These are phyloP conservation scores for Illadopsis cleaveri DNA, from an alignment of 2,113 vertebrate genomes.

Conservation along the genomic window DNA sequence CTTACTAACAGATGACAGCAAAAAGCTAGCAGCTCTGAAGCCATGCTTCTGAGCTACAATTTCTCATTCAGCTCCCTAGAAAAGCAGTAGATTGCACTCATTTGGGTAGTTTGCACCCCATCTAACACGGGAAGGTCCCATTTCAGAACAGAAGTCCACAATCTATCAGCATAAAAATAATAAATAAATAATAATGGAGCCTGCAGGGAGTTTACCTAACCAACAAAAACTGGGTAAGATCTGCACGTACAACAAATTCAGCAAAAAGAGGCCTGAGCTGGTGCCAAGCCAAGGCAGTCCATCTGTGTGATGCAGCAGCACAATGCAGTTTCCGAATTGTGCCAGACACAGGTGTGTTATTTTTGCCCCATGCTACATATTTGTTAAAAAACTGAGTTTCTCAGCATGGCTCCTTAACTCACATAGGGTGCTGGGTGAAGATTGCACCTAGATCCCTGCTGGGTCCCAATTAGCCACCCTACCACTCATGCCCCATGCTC, in stretches of 20 bases:
- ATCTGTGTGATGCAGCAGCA: neutral
- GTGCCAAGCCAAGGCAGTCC: neutral
- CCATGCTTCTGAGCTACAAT: neutral
- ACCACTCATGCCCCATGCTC: neutral
- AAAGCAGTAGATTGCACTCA: neutral
- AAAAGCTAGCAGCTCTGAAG: neutral
- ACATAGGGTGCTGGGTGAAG: neutral
- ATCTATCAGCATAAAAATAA: neutral
- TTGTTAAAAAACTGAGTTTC: neutral
- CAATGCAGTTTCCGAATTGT: neutral
- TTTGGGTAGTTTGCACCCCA: neutral
- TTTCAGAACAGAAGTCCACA: neutral
- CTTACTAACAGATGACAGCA: neutral
- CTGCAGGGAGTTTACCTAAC: neutral
- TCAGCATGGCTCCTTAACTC: neutral
- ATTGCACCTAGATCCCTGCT: neutral
- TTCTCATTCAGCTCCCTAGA: neutral
- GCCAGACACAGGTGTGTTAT: neutral
- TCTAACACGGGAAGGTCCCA: neutral
- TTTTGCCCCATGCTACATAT: neutral
- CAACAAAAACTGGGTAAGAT: neutral
- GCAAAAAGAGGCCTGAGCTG: neutral
- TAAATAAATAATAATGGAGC: neutral
- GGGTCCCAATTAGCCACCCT: neutral
- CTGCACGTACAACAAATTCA: neutral